phyloP scores from a whole-genome alignment of 2,888 invertebrate genomes.

The Ennomos quercinarius region DNA sequence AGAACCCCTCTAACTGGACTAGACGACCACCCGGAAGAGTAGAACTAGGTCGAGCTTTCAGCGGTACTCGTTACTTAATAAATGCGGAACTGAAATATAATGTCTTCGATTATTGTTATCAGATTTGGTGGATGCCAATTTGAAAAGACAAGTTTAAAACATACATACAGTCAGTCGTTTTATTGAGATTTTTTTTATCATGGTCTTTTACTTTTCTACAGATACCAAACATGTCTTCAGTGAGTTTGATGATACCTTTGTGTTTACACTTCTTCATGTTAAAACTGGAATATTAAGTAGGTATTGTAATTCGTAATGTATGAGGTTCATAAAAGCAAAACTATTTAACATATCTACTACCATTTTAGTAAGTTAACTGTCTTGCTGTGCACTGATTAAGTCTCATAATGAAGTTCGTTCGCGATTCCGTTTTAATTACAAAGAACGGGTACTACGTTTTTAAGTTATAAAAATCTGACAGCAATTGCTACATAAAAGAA shows the following conservation, averaged over 20 bases:
- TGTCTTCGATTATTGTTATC: too few species aligned
- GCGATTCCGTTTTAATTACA: constrained; percentile 75
- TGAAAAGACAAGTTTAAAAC: too few species aligned
- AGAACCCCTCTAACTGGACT: constrained; percentile 8
- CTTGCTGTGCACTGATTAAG: constrained; percentile 76
- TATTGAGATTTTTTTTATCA: too few species aligned
- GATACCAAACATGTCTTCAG: too few species aligned
- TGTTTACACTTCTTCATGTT: too few species aligned
- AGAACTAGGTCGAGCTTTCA: constrained; percentile 51
- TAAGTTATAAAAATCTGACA: constrained; percentile 45
- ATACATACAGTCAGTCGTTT: too few species aligned
- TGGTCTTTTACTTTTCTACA: too few species aligned
- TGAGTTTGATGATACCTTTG: too few species aligned
- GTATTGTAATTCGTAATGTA: constrained; percentile 1
- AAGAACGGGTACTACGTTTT: constrained; percentile 51
- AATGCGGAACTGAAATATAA: too few species aligned
- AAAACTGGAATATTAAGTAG: too few species aligned
- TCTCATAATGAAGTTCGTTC: constrained; percentile 71
- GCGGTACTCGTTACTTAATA: background rate
- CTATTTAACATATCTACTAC: constrained; percentile 52
- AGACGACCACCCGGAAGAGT: constrained; percentile 51
- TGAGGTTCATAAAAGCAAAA: constrained; percentile 58
- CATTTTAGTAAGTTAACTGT: constrained; percentile 71
- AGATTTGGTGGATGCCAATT: too few species aligned
- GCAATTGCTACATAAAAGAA: constrained; percentile 46